Percentiles rank a stretch among this genome's conserved stretches.
Evolutionary conservation across 2,113 vertebrate genomes (phyloP).

Genomic region (Neotragus moschatus): DNA sequence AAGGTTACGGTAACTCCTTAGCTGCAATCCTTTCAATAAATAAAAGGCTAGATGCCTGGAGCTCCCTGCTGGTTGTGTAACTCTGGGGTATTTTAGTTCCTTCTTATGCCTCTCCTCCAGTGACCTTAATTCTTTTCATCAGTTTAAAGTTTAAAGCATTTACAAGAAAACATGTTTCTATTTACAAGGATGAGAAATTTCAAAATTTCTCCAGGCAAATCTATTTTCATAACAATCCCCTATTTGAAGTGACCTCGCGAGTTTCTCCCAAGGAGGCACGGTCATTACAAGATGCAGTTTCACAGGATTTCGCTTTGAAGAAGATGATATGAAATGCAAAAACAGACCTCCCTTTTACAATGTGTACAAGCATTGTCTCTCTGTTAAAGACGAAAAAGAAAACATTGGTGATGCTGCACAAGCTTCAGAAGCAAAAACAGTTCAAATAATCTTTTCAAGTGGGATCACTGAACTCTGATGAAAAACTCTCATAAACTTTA

Average conservation of each 20-base stretch:
- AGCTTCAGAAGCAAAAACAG: not conserved
- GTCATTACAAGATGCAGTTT: not conserved
- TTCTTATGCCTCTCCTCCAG: not conserved
- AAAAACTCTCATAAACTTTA: not conserved
- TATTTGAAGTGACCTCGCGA: not conserved
- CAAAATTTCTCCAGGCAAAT: slow-evolving; percentile 10
- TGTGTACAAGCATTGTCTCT: not conserved
- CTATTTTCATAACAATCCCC: not conserved
- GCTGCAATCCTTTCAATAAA: not conserved
- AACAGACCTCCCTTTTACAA: not conserved
- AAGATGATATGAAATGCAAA: not conserved
- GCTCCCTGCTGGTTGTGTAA: not conserved
- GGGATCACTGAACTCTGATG: not conserved
- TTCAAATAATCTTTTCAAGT: not conserved
- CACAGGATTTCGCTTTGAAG: not conserved
- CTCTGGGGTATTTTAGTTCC: not conserved
- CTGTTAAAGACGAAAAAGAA: not conserved
- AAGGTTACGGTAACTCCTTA: not conserved
- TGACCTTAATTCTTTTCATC: not conserved
- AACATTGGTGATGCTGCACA: not conserved
- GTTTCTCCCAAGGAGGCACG: not conserved
- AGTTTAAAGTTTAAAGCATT: slow-evolving; percentile 16
- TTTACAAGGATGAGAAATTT: slow-evolving; percentile 8
- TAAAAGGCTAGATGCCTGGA: not conserved
- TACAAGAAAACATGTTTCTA: not conserved